Evolutionary conservation across 2,888 invertebrate genomes (phyloP), one percentile per base, ranked within the genome.

Genomic region (Drosophila conformis): DNA sequence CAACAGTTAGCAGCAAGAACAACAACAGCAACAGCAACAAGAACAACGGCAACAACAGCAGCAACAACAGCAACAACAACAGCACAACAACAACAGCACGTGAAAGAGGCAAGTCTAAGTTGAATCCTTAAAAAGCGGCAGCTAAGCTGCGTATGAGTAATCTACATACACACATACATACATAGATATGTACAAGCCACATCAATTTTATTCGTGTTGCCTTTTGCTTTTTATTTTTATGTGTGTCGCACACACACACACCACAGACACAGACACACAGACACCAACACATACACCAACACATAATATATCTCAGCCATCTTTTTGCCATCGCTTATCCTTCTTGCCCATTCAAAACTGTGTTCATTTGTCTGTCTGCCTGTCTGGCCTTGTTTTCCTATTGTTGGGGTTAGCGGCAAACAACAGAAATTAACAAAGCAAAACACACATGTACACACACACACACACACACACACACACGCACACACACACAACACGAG

Each of bases 401-500:
- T 83, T 83, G 87, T 81, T 83, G 65, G 78, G 87, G 81, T 78
- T 83, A 86, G 78, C 81, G 82, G 70, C 89, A 81, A 87, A 89
- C 83, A 83, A 89, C 84, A 84, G 83, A 86, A 86, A 88, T 83
- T 88, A 83, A 88, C 89, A 88, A 88, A 83, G 84, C 83, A 63
- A 83, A 81, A 81, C 69, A 80, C 59, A 69, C 69, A 71, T 49
- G 54, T 33, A 63, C 40, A 57, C 5, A 40, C n/a, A 2, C 40
- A 62, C 64, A 64, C 54, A 58, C 42, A 52, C 49, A 59, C 49
- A 53, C 49, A 53, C 58, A 61, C 35, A 58, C 38, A 35, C 25
- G 54, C 35, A 64, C 62, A 61, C 35, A 64, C 62, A 58, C 46
- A 60, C 58, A 67, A 63, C 60, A 61, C 61, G 54, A 76, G 69